Evolutionary conservation across 2,888 invertebrate genomes (phyloP).

Genomic region (Drosophila greeni): DNA sequence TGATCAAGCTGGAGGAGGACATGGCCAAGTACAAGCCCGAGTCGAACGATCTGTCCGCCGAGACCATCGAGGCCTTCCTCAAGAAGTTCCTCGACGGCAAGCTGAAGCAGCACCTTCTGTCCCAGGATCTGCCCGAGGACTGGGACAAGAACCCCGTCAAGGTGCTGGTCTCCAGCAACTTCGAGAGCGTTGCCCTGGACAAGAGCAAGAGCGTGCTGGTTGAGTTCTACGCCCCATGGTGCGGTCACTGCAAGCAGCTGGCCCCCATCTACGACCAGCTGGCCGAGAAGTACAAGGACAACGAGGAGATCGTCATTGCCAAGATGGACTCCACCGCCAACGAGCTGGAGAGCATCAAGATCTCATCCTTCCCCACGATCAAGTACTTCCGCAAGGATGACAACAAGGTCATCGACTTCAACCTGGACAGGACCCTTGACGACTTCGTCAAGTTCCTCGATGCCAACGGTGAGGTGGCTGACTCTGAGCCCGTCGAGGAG

Average conservation of each 20-base stretch:
- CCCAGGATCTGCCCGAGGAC: slow-evolving; percentile 96
- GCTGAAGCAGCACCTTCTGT: slow-evolving; percentile 95
- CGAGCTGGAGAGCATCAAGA: slow-evolving; percentile 96
- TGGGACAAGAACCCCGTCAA: slow-evolving; percentile 98
- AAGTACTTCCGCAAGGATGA: slow-evolving; percentile 95
- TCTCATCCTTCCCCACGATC: slow-evolving; percentile 96
- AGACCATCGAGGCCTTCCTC: slow-evolving; percentile 85
- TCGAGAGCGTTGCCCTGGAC: slow-evolving; percentile 94
- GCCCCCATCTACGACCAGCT: slow-evolving; percentile 98
- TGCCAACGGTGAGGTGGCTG: slow-evolving; percentile 89
- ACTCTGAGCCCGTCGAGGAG: slow-evolving; percentile 77
- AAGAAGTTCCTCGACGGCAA: slow-evolving; percentile 93
- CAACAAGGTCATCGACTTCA: slow-evolving; percentile 93
- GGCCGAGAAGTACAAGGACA: slow-evolving; percentile 93
- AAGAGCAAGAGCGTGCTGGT: slow-evolving; percentile 94
- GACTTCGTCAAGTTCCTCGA: slow-evolving; percentile 96
- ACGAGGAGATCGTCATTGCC: slow-evolving; percentile 91
- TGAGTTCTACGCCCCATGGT: slow-evolving; percentile 99
- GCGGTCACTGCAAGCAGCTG: slow-evolving; percentile 98
- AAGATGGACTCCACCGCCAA: slow-evolving; percentile 99
- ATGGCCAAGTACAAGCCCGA: slow-evolving; percentile 98
- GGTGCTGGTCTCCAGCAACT: slow-evolving; percentile 94
- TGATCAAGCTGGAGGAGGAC: slow-evolving; percentile 97
- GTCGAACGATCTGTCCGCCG: slow-evolving; percentile 72
- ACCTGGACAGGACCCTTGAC: slow-evolving; percentile 96